A percentile compares a stretch with the other conserved stretches of the same genome.
These are phyloP conservation scores for Botia almorhae DNA, from an alignment of 2,797 vertebrate species.

Conservation along the genomic window DNA sequence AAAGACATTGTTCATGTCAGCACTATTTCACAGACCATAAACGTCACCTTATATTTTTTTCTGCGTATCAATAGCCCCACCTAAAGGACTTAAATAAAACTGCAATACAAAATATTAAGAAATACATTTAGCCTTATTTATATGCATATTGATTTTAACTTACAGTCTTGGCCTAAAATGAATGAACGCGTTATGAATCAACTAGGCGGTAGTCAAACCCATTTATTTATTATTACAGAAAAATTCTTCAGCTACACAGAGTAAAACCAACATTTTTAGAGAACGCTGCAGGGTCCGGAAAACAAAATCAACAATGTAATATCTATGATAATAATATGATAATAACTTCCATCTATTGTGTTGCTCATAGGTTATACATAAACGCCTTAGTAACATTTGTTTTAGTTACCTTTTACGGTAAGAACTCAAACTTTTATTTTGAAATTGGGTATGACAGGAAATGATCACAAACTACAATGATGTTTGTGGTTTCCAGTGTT, in stretches of 20 bases:
- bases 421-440: constrained; percentile 34
- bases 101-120: neutral
- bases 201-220: too few species aligned
- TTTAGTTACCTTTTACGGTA: neutral
- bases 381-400: neutral
- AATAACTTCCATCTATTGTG: neutral
- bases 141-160: too few species aligned
- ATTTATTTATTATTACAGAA: too few species aligned
- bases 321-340: neutral
- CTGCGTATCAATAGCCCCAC: constrained; percentile 23
- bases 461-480: neutral
- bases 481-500: neutral
- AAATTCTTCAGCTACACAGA: too few species aligned
- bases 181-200: too few species aligned
- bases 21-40: too few species aligned
- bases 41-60: neutral
- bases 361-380: neutral
- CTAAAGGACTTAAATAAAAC: neutral
- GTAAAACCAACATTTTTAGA: too few species aligned
- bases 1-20: too few species aligned
- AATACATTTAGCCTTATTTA: too few species aligned
- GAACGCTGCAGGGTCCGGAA: too few species aligned
- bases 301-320: neutral
- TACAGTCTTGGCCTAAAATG: too few species aligned
- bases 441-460: constrained; percentile 9